These are phyloP conservation scores for Austrofundulus limnaeus DNA, from an alignment of 2,113 vertebrate genomes.

Conservation along the genomic window DNA sequence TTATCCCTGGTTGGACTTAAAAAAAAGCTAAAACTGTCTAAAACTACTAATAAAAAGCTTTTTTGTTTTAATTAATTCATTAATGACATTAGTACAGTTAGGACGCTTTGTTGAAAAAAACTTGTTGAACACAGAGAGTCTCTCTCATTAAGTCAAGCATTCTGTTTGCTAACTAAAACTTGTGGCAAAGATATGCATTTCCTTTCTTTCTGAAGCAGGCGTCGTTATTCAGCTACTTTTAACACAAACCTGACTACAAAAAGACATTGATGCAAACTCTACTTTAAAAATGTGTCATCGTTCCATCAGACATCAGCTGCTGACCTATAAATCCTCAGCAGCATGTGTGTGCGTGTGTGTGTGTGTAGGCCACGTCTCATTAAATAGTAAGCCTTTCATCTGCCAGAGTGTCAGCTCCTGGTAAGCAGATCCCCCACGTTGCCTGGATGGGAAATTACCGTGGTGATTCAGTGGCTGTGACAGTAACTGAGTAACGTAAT, in stretches of 20 bases:
- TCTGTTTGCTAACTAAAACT: background rate
- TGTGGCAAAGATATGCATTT: background rate
- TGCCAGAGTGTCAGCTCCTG: slow-evolving; percentile 71
- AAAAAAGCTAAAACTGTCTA: background rate
- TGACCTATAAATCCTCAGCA: slow-evolving; percentile 51
- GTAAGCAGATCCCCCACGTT: slow-evolving; percentile 69
- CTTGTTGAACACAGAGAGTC: background rate
- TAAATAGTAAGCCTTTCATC: slow-evolving; percentile 75
- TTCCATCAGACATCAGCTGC: slow-evolving; percentile 52
- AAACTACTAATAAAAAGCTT: no score
- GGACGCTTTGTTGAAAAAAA: no score
- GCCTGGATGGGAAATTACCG: slow-evolving; percentile 67
- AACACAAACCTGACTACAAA: no score
- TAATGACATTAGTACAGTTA: no score
- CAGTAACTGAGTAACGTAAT: slow-evolving; percentile 77
- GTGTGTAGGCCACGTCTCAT: slow-evolving; percentile 64
- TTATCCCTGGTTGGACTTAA: no score
- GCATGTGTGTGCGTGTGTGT: background rate
- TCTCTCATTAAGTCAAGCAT: background rate
- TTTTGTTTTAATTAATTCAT: no score
- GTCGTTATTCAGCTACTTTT: no score
- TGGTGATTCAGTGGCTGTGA: slow-evolving; percentile 58
- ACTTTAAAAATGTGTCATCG: background rate
- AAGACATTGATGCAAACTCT: no score
- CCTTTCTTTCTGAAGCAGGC: background rate